Base-by-base conservation (phyloP, 2,113 vertebrate genomes). In the Tricholaema leucomelas region DNA sequence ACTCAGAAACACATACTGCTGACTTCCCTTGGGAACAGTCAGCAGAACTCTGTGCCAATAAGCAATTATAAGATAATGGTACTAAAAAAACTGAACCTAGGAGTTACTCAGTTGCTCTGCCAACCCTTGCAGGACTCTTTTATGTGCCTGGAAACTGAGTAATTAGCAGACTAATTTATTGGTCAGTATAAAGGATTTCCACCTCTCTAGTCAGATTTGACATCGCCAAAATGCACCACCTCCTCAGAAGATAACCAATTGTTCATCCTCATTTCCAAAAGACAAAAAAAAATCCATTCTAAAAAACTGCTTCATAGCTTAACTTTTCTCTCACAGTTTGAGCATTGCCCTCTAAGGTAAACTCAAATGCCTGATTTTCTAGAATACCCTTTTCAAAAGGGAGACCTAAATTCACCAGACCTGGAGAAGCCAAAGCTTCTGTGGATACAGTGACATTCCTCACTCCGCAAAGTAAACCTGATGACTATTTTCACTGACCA, bases 21-120 rank as follows among this genome's bases (percentile, higher is more conserved):
- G 82, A 35, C 60, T 24, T 19, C 82, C 69, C 54, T 35, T 0
- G 69, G 94, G 92, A 91, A 12, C 72, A 75, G 56, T 17, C 24
- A 87, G 79, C 81, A 87, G 78, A 93, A 71, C 81, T 64, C 60
- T 31, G 52, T 89, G 92, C 84, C 95, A 96, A 87, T 67, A 92
- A 96, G 81, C 85, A 94, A 95, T 95, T 96, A 93, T 25, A 89
- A 93, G 42, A 87, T 89, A 94, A 96, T 87, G 78, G 92, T 83
- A 77, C 87, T 93, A 95, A 93, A 94, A 94, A 89, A 81, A 64
- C 79, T 83, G 75, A 89, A 87, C 84, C 87, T 91, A 60, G 75
- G 72, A 94, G 66, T 87, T 85, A 79, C 17, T 87, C 72, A 50
- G 58, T 88, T 71, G 58, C 64, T 93, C 72, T 95, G 91, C 81